Evolutionary conservation across 1,140 invertebrate genomes (phyloP).

Genomic region (Drosophila bocki): DNA sequence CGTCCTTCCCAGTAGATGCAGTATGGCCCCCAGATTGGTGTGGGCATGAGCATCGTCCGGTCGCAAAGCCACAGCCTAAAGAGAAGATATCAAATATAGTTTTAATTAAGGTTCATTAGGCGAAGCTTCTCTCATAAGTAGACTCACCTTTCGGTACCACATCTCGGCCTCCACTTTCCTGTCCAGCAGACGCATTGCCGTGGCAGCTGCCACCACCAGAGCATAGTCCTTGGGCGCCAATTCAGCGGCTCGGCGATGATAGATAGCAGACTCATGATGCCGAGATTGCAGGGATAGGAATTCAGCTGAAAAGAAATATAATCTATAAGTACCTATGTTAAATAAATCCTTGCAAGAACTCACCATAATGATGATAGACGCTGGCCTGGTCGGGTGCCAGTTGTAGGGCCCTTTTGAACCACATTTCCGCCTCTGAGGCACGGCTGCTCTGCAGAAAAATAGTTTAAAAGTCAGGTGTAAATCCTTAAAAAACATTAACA

Average conservation of each 20-base stretch:
- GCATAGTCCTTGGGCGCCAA: slow-evolving; percentile 92
- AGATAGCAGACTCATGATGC: slow-evolving; percentile 92
- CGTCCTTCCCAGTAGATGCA: slow-evolving; percentile 96
- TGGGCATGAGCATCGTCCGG: slow-evolving; percentile 92
- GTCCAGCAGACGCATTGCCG: slow-evolving; percentile 92
- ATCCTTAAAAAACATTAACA: neutral
- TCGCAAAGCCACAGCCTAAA: slow-evolving; percentile 76
- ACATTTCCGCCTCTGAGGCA: slow-evolving; percentile 93
- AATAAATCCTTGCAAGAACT: neutral
- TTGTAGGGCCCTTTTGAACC: slow-evolving; percentile 93
- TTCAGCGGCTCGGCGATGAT: slow-evolving; percentile 91
- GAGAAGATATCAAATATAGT: neutral
- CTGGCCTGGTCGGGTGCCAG: slow-evolving; percentile 93
- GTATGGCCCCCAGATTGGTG: slow-evolving; percentile 96
- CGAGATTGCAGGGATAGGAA: slow-evolving; percentile 92
- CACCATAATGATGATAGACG: slow-evolving; percentile 94
- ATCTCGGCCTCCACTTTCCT: slow-evolving; percentile 92
- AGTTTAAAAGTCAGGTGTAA: neutral
- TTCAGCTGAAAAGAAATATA: slow-evolving; percentile 87
- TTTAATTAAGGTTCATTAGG: neutral
- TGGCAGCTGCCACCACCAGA: slow-evolving; percentile 93
- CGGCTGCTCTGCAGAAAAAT: slow-evolving; percentile 89
- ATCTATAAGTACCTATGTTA: no score
- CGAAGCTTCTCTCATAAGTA: no score
- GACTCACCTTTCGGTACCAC: slow-evolving; percentile 92